Evolutionary conservation across 2,888 invertebrate species (phyloP), one percentile per base, ranked within the genome.

Genomic region (Patella caerulea): DNA sequence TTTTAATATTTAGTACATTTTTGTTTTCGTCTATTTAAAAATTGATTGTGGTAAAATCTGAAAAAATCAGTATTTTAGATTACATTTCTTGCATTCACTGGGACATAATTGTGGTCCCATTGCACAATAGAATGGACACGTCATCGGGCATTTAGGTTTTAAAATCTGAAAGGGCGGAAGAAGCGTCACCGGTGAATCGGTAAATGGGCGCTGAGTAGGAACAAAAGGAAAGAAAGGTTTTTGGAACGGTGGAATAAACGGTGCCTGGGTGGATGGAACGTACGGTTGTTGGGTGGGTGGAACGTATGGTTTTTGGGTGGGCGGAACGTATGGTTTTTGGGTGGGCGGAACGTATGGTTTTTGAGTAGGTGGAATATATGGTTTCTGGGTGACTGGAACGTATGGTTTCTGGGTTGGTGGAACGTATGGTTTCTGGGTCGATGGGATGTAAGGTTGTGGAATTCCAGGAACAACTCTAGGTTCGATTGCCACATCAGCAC

Each of bases 401-500:
- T 65, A 65, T 11, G 65, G 65, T 65, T 65, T 65, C 65, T 65
- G 65, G 9, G 65, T 65, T 17, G 65, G 65, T 12, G 65, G 65
- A 65, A 65, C 19, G 65, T 65, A 65, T 12, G 65, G 65, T 65
- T 17, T 65, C 56, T 56, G 56, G 15, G 56, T 65, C n/a, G 65
- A 19, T n/a, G 65, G 65, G 7, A 19, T n/a, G 65, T 65, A 65
- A 19, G 65, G 65, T 24, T 17, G 65, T 11, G 11, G n/a, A 19
- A n/a, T 19, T 11, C 65, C 19, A 11, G 65, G 24, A 65, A 19
- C 65, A 24, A n/a, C 24, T 11, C 65, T n/a, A 2, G 65, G 24
- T 19, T 65, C 65, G 56, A 80, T 80, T 69, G 75, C 73, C 17
- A 80, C 78, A 56, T 80, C 80, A 34, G 80, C 80, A 71, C 80